Evolutionary conservation across 2,113 vertebrate species (phyloP), one percentile per base, ranked within the genome.

Genomic region (Dicentrarchus labrax): DNA sequence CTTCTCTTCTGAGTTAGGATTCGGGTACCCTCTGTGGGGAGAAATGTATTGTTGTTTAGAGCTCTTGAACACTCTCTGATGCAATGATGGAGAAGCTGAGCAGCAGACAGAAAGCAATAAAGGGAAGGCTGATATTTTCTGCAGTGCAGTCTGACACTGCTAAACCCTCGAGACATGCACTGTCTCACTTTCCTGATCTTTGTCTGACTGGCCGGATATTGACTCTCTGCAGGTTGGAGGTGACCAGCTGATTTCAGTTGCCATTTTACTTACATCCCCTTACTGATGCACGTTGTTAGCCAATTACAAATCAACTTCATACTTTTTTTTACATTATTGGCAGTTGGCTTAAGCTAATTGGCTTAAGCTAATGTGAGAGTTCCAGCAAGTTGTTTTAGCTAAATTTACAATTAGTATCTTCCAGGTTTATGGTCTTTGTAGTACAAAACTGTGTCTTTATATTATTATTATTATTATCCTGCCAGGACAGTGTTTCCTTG

Each of bases 71-170:
- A 8, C 50, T 60, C 50, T 2, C 24, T 60, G 64, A 82, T 56
- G 57, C 69, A 5, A 8, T 72, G 82, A 86, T 45, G 73, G 81
- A 72, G 69, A 66, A 67, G 78, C 85, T 71, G 56, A 84, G 72
- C 82, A 54, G 57, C 84, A 80, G 75, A 80, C 30, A 43, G 64
- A 88, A 85, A 83, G 69, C 72, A 87, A 87, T 89, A 78, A 87
- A 86, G 59, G 69, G 50, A 43, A 71, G 68, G 45, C 61, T 56
- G 75, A 70, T 78, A 59, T 86, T 71, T 77, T 74, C 53, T 62
- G 17, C 36, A 17, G 62, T 71, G 51, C 6, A 22, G 45, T 70
- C 59, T 78, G 83, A 74, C 81, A 70, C 21, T 0, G 36, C 38
- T 82, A 60, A 88, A 68, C 84, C 78, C 84, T 4, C 9, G 60